Percentiles rank a stretch among this genome's conserved stretches.
Conservation (phyloP, 2,113 vertebrate species). For the Motacilla alba region DNA sequence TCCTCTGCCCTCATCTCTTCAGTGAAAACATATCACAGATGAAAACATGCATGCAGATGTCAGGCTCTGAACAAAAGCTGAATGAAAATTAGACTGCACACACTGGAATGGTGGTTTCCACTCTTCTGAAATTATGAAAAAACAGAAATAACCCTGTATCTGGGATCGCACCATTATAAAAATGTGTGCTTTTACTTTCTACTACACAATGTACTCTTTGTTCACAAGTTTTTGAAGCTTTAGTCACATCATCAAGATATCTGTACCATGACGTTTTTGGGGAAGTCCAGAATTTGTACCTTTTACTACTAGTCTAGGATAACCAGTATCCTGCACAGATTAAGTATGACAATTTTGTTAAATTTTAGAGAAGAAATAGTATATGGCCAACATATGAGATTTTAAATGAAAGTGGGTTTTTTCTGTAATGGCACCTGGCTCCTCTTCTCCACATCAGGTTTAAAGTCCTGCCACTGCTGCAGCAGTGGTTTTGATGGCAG, state of each 20-base stretch:
- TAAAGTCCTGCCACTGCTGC: neutral
- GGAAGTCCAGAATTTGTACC: neutral
- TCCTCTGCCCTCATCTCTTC: neutral
- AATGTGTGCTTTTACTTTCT: neutral
- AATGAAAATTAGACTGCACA: neutral
- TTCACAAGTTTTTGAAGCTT: neutral
- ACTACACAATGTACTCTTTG: neutral
- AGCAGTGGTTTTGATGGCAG: neutral
- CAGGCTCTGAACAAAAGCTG: neutral
- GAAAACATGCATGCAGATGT: neutral
- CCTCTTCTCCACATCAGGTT: neutral
- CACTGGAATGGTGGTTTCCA: neutral
- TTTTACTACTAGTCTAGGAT: neutral
- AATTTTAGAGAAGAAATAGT: neutral
- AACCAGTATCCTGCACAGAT: neutral
- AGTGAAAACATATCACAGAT: neutral
- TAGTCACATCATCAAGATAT: neutral
- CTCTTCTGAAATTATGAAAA: neutral
- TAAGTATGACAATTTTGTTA: neutral
- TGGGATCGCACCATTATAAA: neutral
- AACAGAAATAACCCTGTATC: neutral
- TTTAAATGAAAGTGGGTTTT: neutral
- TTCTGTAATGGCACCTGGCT: neutral
- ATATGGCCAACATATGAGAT: fast-evolving
- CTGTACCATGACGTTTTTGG: neutral